Evolutionary conservation across 2,113 vertebrate genomes (phyloP), one percentile per base, ranked within the genome.

Genomic region (Tetrao urogallus): DNA sequence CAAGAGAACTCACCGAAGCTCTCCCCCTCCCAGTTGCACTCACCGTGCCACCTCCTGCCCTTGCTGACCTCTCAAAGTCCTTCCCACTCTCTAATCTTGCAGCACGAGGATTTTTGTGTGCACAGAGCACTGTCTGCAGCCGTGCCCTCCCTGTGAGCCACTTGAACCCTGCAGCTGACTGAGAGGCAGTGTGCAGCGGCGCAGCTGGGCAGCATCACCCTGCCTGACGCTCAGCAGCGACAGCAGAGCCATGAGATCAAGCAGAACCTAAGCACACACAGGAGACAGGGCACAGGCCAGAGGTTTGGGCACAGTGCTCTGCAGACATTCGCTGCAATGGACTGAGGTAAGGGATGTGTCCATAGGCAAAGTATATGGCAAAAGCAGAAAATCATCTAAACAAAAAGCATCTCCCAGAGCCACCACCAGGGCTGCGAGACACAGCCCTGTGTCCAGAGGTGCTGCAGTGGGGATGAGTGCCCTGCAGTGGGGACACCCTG

Each of bases 281-380:
- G 48, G 34, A n/a, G 18, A 28, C 85, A 22, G 48, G 60, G 40
- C 25, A 71, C 0, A 1, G 52, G 24, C 1, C 3, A 40, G 61
- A 78, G 25, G 32, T 89, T 34, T 0, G 3, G 86, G 52, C 18
- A 58, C 71, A 78, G 27, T 84, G 80, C 28, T 73, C 47, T 67
- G 64, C 82, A 80, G 76, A 57, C 50, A 16, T 20, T 25, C 10
- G 19, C 57, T 67, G 63, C 40, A 11, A 9, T 0, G 3, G 43
- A 28, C 50, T 0, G 3, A 10, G 57, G 20, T 25, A 63, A 79
- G 24, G 77, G 76, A 54, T 13, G 2, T 2, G 14, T 6, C 32
- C 5, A 16, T 0, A 7, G 4, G 5, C 27, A 24, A 75, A 86
- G n/a, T 0, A 0, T 2, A 25, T 0, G 0, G 36, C 25, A n/a